Conservation (phyloP, 1,140 invertebrate genomes). For the Sycobia sp. region DNA sequence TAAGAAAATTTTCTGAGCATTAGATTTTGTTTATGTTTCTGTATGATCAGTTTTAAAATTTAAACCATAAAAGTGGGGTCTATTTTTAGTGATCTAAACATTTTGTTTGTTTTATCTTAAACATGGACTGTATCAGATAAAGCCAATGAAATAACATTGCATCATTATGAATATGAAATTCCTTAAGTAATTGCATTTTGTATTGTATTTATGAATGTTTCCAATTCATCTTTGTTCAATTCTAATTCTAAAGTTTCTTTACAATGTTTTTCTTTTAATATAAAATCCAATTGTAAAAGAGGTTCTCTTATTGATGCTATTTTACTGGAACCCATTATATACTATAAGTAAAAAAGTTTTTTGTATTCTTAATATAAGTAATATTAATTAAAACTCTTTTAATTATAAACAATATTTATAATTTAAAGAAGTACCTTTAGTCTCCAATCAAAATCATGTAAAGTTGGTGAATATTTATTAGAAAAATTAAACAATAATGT, state of each 20-base stretch:
- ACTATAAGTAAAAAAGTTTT: conserved; percentile 41
- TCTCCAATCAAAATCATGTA: conserved; percentile 55
- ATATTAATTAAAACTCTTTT: not conserved
- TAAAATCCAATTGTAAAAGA: conserved; percentile 51
- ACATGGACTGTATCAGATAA: too few relatives aligned
- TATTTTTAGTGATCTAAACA: too few relatives aligned
- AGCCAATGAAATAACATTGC: too few relatives aligned
- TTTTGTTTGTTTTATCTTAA: too few relatives aligned
- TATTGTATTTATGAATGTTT: conserved; percentile 45
- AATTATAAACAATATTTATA: not conserved
- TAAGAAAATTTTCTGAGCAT: too few relatives aligned
- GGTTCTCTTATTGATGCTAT: conserved; percentile 50
- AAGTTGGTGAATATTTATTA: conserved; percentile 42
- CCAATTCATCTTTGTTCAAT: conserved; percentile 51
- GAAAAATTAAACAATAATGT: conserved; percentile 44
- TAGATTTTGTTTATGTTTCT: too few relatives aligned
- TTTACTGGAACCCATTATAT: conserved; percentile 57
- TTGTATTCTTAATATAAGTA: conserved; percentile 5
- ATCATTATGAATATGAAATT: too few relatives aligned
- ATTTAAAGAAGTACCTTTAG: conserved; percentile 45
- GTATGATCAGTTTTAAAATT: too few relatives aligned
- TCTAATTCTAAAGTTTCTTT: conserved; percentile 45
- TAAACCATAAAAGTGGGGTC: too few relatives aligned
- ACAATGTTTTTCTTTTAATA: conserved; percentile 40
- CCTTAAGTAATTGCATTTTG: not conserved